phyloP scores from a whole-genome alignment of 1,140 invertebrate species.

The Bombus waltoni region DNA sequence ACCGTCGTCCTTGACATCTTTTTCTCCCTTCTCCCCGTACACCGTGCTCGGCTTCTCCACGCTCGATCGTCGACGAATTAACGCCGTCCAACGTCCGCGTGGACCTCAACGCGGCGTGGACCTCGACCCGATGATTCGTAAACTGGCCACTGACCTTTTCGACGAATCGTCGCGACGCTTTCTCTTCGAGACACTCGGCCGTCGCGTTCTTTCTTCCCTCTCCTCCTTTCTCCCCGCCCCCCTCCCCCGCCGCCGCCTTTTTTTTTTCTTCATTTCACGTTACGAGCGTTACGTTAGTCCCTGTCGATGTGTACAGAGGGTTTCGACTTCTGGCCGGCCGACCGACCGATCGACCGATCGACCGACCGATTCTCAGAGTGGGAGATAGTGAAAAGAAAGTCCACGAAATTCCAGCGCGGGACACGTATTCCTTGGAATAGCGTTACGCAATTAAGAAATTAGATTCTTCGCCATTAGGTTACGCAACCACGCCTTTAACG shows the following conservation, averaged over 20 bases:
- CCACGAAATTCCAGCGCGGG: constrained; percentile 39
- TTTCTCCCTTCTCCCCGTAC: constrained; percentile 18
- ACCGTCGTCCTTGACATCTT: constrained; percentile 77
- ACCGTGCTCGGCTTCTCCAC: not conserved
- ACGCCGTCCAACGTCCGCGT: not conserved
- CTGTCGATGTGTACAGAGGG: not conserved
- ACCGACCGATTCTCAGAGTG: not conserved
- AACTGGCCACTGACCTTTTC: constrained; percentile 58
- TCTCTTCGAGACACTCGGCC: not conserved
- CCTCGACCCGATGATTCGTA: constrained; percentile 51
- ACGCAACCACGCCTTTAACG: constrained; percentile 53
- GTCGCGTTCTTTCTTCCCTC: not conserved
- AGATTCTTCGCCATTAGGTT: constrained; percentile 62
- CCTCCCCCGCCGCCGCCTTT: too few relatives aligned
- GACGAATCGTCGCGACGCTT: constrained; percentile 28
- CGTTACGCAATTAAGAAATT: constrained; percentile 61
- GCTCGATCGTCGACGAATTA: constrained; percentile 48
- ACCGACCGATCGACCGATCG: not conserved
- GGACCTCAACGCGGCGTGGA: constrained; percentile 28
- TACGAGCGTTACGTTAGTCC: not conserved
- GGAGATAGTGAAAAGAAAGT: constrained; percentile 56
- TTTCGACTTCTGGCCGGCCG: not conserved
- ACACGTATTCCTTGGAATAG: not conserved
- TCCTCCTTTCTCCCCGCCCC: too few relatives aligned
- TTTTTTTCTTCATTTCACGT: too few relatives aligned